Base-by-base conservation (phyloP, 2,888 invertebrate species). In the Agonopterix subpropinquella region DNA sequence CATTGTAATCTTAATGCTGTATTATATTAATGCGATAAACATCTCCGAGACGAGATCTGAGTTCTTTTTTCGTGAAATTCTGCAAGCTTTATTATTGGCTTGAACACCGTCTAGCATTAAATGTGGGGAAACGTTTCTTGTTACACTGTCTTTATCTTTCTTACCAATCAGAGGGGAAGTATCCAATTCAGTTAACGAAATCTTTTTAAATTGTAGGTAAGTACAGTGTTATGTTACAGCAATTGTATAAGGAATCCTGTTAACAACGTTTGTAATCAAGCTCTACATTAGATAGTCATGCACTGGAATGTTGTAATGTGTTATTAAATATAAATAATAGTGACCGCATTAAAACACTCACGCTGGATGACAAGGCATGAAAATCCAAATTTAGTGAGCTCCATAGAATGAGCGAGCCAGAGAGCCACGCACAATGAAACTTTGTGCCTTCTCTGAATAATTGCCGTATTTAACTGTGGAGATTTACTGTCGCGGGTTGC, bases 1-100 rank as follows among this genome's bases (percentile, higher is more conserved):
- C 77, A 87, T 88, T 88, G 87, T 88, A 75, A 82, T 83, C 85
- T 81, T 86, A 88, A 87, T 86, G 80, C 84, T 68, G 77, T 84
- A 86, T 86, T 85, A 87, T 85, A 87, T 86, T 87, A 87, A 88
- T 86, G 82, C 87, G 88, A 88, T 88, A 88, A 84, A 87, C 80
- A 88, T 88, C 87, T 81, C 70, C 58, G 55, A 77, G 76, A 77
- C 69, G 69, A 68, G 65, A 68, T 77, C 75, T 72, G 64, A 60
- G 73, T 72, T 80, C 74, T 71, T 70, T 76, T 74, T 81, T 80
- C 67, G 66, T 72, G 70, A 75, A 75, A 73, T 74, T 28, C 75
- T 77, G 69, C 67, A 60, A 69, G 72, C 28, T 75, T 80, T 76
- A 75, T 79, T 85, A 83, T 85, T 81, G 75, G 79, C 78, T 68